These are phyloP conservation scores for Lutraria rhynchaena DNA, from an alignment of 1,140 invertebrate species.

Conservation along the genomic window DNA sequence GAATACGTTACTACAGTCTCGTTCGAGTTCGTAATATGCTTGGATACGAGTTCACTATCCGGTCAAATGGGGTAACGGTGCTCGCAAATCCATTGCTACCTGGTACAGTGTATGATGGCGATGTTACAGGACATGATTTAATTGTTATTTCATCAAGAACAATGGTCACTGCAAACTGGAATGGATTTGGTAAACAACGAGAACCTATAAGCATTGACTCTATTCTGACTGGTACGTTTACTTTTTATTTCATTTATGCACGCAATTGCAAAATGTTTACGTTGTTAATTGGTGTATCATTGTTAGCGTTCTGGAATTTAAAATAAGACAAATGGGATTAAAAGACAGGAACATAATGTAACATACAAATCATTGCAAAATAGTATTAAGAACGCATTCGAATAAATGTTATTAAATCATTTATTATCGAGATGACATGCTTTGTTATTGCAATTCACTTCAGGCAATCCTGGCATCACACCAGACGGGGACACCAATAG, in stretches of 20 bases:
- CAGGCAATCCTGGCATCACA: neutral
- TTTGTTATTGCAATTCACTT: no score
- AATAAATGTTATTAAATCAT: no score
- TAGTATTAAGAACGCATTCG: no score
- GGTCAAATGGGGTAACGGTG: constrained; percentile 50
- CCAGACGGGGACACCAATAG: constrained; percentile 3
- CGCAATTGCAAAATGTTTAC: neutral
- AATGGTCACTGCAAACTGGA: constrained; percentile 49
- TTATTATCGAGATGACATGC: no score
- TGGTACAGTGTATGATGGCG: constrained; percentile 50
- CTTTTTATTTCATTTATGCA: neutral
- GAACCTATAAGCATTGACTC: neutral
- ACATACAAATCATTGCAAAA: no score
- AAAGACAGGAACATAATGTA: no score
- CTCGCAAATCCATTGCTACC: constrained; percentile 28
- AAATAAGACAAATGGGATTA: no score
- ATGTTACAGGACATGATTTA: constrained; percentile 45
- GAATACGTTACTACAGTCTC: constrained; percentile 63
- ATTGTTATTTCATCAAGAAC: constrained; percentile 20
- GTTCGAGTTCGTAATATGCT: constrained; percentile 61
- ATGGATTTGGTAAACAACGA: constrained; percentile 44
- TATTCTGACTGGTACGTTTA: constrained; percentile 30
- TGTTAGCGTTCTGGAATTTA: no score
- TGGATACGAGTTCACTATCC: constrained; percentile 35
- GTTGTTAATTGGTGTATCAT: no score